phyloP scores from a whole-genome alignment of 2,113 vertebrate genomes.

The Zeus faber region DNA sequence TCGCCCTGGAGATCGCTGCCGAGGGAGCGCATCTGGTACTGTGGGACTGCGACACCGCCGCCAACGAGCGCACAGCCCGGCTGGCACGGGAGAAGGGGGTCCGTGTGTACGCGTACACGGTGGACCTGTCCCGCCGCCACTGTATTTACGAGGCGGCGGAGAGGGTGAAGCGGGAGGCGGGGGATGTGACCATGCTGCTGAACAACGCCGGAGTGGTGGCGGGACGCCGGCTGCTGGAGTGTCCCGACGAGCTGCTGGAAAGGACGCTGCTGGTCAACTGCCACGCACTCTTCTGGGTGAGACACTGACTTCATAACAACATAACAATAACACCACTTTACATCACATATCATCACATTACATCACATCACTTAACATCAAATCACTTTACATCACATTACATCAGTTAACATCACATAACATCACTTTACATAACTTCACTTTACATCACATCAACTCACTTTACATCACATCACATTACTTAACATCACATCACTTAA shows the following conservation, averaged over 20 bases:
- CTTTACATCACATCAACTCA: no score
- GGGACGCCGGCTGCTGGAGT: conserved; percentile 68
- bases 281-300: conserved; percentile 77
- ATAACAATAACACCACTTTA: no score
- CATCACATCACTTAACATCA: no score
- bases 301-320: background rate
- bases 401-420: no score
- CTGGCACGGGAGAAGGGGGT: conserved; percentile 75
- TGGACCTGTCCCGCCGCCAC: conserved; percentile 79
- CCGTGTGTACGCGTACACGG: conserved; percentile 70
- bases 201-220: conserved; percentile 74
- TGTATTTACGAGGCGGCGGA: conserved; percentile 71
- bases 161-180: conserved; percentile 57
- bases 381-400: no score
- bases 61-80: conserved; percentile 78
- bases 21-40: conserved; percentile 76
- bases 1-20: conserved; percentile 81
- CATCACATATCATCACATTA: no score
- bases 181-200: conserved; percentile 66
- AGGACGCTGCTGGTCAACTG: conserved; percentile 73
- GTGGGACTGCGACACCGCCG: conserved; percentile 80
- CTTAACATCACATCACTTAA: no score
- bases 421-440: no score
- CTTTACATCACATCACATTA: no score
- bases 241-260: conserved; percentile 71